Percentiles rank a stretch among this genome's conserved stretches.
phyloP scores from a whole-genome alignment of 2,113 vertebrate species.

The Xyrauchen texanus region DNA sequence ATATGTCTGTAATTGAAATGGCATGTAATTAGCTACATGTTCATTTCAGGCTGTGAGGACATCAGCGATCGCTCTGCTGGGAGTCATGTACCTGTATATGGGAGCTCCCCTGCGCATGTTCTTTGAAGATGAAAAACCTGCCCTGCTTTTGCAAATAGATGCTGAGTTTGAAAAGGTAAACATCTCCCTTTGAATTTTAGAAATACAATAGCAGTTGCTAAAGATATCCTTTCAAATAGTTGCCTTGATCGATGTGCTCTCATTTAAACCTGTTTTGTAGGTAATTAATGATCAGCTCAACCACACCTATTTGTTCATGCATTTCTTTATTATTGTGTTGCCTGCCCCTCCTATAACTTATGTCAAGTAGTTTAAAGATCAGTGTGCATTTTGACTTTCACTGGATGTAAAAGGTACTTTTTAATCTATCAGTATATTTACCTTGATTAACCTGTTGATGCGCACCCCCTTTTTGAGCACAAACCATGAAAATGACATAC shows the following conservation, averaged over 20 bases:
- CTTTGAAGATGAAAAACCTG: slow-evolving; percentile 97
- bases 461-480: no score
- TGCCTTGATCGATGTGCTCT: background rate
- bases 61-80: slow-evolving; percentile 89
- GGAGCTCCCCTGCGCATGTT: slow-evolving; percentile 93
- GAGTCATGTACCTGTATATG: slow-evolving; percentile 95
- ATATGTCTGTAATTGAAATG: background rate
- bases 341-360: no score
- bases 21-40: slow-evolving; percentile 11
- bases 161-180: slow-evolving; percentile 95
- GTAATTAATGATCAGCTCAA: background rate
- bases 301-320: background rate
- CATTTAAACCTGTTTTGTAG: slow-evolving; percentile 5
- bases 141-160: slow-evolving; percentile 93
- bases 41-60: slow-evolving; percentile 85
- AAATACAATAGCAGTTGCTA: background rate
- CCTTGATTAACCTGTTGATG: no score
- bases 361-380: background rate
- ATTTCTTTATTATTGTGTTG: background rate
- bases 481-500: no score
- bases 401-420: no score
- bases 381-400: background rate
- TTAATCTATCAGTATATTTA: no score
- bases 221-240: background rate
- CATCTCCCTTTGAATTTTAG: background rate